A percentile compares a stretch with the other conserved stretches of the same genome.
Conservation (phyloP, 2,888 invertebrate genomes). For the Stenchaetothrips biformis region DNA sequence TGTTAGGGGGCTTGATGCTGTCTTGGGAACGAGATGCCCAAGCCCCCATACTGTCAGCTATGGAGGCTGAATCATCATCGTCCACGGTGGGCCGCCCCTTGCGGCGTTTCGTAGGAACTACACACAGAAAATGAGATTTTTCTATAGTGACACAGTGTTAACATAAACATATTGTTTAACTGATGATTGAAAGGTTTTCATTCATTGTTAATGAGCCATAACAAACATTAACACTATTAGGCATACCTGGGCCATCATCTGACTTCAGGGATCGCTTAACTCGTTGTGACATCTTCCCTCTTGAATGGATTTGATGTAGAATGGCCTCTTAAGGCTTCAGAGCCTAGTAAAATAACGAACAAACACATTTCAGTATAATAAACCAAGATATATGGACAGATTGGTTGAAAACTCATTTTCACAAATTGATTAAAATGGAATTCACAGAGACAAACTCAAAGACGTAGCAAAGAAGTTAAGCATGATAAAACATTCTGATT, state of each 20-base stretch:
- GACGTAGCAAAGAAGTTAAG: neutral
- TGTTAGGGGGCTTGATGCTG: conserved; percentile 83
- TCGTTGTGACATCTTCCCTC: conserved; percentile 65
- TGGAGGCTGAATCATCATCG: conserved; percentile 18
- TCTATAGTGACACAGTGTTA: neutral
- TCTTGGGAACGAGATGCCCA: conserved; percentile 81
- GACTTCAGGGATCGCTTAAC: conserved; percentile 53
- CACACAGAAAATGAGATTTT: neutral
- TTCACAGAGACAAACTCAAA: conserved; percentile 14
- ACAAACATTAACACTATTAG: too few relatives aligned
- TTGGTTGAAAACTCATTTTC: neutral
- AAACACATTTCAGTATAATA: neutral
- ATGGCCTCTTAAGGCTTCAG: conserved; percentile 40
- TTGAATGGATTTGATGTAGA: conserved; percentile 35
- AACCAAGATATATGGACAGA: neutral
- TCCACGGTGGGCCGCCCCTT: conserved; percentile 59
- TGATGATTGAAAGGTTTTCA: too few relatives aligned
- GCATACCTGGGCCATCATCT: conserved; percentile 55
- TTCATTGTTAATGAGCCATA: too few relatives aligned
- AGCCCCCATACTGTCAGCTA: conserved; percentile 38
- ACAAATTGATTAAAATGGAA: neutral
- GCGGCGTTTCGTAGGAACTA: conserved; percentile 62
- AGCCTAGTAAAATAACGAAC: conserved; percentile 36
- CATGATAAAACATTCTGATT: too few relatives aligned
- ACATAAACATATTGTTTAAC: neutral